phyloP scores from a whole-genome alignment of 2,113 vertebrate species.

The Austrofundulus limnaeus region DNA sequence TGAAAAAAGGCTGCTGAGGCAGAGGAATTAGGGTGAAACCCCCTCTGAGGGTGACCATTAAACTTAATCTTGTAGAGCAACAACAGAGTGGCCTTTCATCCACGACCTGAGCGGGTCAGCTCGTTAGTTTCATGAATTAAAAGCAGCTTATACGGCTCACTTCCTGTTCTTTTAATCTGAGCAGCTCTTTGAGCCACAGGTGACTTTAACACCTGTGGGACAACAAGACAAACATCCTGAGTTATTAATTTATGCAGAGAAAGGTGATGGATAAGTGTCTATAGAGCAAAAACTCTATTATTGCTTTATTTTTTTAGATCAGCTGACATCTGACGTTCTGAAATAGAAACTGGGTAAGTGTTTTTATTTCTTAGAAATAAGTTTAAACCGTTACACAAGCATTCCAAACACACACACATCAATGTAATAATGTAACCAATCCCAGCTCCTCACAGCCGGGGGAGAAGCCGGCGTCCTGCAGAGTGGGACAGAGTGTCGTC shows the following conservation, averaged over 20 bases:
- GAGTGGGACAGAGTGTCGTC: background rate
- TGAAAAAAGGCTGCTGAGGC: constrained; percentile 6
- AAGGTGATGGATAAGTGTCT: too few species aligned
- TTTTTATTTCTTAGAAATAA: background rate
- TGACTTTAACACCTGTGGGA: background rate
- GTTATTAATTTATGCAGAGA: too few species aligned
- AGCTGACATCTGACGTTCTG: background rate
- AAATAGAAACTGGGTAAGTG: background rate
- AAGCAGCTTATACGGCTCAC: constrained; percentile 16
- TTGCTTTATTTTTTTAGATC: background rate
- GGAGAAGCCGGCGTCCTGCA: constrained; percentile 5
- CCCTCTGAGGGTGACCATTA: constrained; percentile 20
- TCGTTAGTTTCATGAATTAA: constrained; percentile 4
- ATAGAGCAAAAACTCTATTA: too few species aligned
- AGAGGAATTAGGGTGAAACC: constrained; percentile 21
- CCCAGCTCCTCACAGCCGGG: constrained; percentile 1
- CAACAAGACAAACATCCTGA: too few species aligned
- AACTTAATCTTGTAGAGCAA: constrained; percentile 32
- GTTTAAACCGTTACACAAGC: background rate
- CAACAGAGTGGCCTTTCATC: constrained; percentile 42
- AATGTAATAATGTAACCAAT: constrained; percentile 7
- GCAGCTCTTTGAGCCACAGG: background rate
- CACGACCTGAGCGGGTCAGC: constrained; percentile 17
- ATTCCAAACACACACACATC: constrained; percentile 16
- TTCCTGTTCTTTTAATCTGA: background rate